Conservation (phyloP, 92 coral and sea anemone species). For the Parazoanthus atlanticus region DNA sequence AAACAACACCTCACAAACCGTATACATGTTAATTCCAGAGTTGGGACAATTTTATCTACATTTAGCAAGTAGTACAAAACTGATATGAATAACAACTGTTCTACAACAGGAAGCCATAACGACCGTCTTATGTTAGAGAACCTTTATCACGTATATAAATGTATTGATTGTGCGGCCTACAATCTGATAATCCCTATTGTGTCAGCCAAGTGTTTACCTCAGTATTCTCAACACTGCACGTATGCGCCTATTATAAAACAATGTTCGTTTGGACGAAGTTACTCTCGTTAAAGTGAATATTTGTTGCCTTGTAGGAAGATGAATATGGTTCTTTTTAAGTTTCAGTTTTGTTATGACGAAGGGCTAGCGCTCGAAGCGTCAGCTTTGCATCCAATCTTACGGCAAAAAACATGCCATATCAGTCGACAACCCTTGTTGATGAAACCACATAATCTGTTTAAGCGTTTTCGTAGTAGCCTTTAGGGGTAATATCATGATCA, state of each 20-base stretch:
- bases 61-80: neutral
- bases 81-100: no score
- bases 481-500: neutral
- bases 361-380: no score
- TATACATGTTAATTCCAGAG: neutral
- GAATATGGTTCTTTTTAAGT: no score
- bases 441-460: no score
- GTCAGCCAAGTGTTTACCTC: neutral
- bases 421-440: no score
- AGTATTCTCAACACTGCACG: neutral
- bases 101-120: neutral
- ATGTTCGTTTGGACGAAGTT: neutral
- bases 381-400: no score
- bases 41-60: no score
- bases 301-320: neutral
- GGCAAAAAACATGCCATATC: no score
- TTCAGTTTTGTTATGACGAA: no score
- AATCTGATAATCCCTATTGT: neutral
- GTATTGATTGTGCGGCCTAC: neutral
- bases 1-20: neutral
- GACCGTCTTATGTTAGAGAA: neutral
- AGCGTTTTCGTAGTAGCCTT: neutral
- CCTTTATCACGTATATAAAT: no score
- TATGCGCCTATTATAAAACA: neutral
- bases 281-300: no score